phyloP scores from a whole-genome alignment of 92 coral and sea anemone species.

The Siderastrea radians region DNA sequence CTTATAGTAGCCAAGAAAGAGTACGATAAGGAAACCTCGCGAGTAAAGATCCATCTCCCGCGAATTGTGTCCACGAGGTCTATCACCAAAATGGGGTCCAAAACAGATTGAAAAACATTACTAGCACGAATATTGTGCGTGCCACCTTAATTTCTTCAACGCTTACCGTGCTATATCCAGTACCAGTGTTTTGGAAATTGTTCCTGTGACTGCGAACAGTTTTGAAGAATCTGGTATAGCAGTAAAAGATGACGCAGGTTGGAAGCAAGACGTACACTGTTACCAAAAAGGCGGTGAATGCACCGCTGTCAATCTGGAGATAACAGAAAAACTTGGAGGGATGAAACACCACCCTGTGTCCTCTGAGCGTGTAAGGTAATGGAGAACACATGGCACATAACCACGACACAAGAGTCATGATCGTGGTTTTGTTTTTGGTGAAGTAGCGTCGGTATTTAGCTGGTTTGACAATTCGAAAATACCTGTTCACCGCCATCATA shows the following conservation, averaged over 20 bases:
- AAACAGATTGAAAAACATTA: slow-evolving; percentile 61
- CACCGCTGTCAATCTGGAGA: no score
- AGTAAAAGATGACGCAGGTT: slow-evolving; percentile 28
- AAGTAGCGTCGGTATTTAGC: no score
- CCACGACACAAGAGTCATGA: no score
- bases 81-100: slow-evolving; percentile 56
- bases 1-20: slow-evolving; percentile 47
- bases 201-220: slow-evolving; percentile 49
- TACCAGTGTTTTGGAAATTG: not conserved
- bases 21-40: slow-evolving; percentile 43
- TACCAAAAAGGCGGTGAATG: slow-evolving; percentile 5
- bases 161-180: not conserved
- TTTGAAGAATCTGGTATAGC: slow-evolving; percentile 36
- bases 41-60: slow-evolving; percentile 56
- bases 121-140: slow-evolving; percentile 50
- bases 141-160: no score
- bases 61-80: slow-evolving; percentile 61
- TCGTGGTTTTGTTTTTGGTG: no score
- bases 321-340: no score
- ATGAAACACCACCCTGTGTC: no score
- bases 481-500: no score
- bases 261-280: slow-evolving; percentile 58
- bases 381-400: not conserved
- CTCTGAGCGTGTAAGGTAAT: no score
- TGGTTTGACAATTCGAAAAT: no score